A percentile compares a stretch with the other conserved stretches of the same genome.
Conservation (phyloP, 1,140 invertebrate species). For the Papilio glaucus region DNA sequence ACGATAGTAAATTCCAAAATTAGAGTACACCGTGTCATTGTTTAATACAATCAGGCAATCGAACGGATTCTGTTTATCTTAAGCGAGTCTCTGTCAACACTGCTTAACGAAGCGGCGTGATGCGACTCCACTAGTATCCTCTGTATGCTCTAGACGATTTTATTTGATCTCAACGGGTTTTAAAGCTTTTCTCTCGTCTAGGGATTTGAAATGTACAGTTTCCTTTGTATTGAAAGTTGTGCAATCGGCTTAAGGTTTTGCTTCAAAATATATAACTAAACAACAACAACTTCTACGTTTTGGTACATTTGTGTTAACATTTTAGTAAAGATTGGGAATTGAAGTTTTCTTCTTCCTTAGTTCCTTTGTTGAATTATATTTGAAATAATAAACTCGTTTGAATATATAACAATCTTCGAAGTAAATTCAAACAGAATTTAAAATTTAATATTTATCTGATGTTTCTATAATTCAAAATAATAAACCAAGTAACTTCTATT, state of each 20-base stretch:
- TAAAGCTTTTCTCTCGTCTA: constrained; percentile 10
- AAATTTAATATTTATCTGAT: too few species aligned
- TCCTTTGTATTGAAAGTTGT: neutral
- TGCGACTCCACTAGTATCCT: constrained; percentile 16
- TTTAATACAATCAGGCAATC: constrained; percentile 1
- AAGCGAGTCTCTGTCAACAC: constrained; percentile 10
- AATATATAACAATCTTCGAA: too few species aligned
- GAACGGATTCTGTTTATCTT: constrained; percentile 8
- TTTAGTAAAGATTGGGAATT: too few species aligned
- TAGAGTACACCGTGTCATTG: neutral
- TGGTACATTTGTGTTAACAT: too few species aligned
- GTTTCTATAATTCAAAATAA: too few species aligned
- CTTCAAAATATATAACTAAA: neutral
- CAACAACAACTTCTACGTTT: too few species aligned
- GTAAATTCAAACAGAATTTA: too few species aligned
- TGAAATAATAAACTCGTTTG: too few species aligned
- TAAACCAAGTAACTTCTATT: too few species aligned
- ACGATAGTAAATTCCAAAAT: neutral
- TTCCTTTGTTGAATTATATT: too few species aligned
- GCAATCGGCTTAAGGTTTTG: neutral
- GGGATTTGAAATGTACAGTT: neutral
- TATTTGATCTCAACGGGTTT: neutral
- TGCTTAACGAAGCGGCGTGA: constrained; percentile 33
- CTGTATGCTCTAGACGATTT: neutral
- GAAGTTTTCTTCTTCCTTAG: too few species aligned